Evolutionary conservation across 2,797 vertebrate species (phyloP).

Genomic region (Australoheros facetus): DNA sequence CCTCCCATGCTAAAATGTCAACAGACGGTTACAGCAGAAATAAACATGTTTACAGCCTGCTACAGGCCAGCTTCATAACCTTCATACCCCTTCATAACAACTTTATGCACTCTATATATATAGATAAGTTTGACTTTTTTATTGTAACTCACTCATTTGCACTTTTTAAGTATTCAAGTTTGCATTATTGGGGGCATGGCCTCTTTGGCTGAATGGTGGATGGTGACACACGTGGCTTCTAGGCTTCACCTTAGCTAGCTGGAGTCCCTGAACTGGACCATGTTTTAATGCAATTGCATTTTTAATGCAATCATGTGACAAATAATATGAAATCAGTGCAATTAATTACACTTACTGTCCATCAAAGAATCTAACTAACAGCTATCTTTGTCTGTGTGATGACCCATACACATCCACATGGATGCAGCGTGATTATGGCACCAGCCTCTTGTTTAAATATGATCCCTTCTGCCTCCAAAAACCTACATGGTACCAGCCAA

Average conservation of each 20-base stretch:
- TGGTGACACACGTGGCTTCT: neutral
- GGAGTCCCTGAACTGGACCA: neutral
- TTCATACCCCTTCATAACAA: too few species aligned
- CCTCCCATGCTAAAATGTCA: too few species aligned
- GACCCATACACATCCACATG: neutral
- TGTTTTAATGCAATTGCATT: neutral
- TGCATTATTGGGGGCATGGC: neutral
- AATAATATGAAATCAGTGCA: neutral
- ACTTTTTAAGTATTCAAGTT: neutral
- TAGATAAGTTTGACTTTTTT: too few species aligned
- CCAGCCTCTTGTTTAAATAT: neutral
- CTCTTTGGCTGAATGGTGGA: neutral
- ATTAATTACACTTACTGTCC: neutral
- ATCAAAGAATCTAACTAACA: neutral
- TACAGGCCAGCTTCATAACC: too few species aligned
- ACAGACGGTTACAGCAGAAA: too few species aligned
- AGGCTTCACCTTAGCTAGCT: neutral
- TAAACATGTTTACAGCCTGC: too few species aligned
- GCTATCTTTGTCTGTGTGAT: neutral
- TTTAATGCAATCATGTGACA: neutral
- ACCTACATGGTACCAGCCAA: neutral
- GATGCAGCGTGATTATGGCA: neutral
- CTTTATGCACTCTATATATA: too few species aligned
- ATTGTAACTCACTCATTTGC: neutral
- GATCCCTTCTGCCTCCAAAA: neutral